phyloP scores from a whole-genome alignment of 2,888 invertebrate genomes.

The Eristalinus sepulchralis region DNA sequence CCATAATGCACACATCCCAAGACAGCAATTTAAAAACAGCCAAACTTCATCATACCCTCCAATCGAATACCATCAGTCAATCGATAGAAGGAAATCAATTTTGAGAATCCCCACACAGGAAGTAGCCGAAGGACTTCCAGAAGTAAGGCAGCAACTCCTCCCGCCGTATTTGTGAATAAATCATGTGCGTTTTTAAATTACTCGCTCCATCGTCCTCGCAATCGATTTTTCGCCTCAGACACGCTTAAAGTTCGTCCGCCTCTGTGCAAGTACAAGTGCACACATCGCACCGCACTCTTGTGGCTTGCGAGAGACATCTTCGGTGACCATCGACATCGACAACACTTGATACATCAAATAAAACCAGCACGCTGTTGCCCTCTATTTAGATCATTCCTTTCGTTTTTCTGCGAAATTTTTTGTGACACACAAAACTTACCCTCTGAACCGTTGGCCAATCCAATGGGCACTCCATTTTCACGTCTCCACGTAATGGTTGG shows the following conservation, averaged over 20 bases:
- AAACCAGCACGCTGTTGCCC: conserved; percentile 41
- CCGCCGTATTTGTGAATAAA: background rate
- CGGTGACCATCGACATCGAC: conserved; percentile 23
- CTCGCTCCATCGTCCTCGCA: background rate
- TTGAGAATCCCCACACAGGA: background rate
- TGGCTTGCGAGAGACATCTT: conserved; percentile 11
- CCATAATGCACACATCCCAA: too few species aligned
- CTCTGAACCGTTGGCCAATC: conserved; percentile 86
- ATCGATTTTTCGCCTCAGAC: background rate
- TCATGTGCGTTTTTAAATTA: background rate
- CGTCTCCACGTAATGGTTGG: conserved; percentile 94
- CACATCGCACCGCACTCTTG: background rate
- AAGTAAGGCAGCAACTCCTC: background rate
- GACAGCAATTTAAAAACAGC: too few species aligned
- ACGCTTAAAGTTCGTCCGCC: background rate
- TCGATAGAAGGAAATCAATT: background rate
- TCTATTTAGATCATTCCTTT: conserved; percentile 57
- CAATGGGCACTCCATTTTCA: conserved; percentile 89
- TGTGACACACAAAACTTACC: conserved; percentile 81
- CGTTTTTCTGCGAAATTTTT: background rate
- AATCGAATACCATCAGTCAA: background rate
- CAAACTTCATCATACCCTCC: too few species aligned
- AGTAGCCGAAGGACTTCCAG: background rate
- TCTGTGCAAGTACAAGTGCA: background rate
- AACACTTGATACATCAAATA: conserved; percentile 59